phyloP scores from a whole-genome alignment of 2,888 invertebrate genomes.

The Drosophila lutescens region DNA sequence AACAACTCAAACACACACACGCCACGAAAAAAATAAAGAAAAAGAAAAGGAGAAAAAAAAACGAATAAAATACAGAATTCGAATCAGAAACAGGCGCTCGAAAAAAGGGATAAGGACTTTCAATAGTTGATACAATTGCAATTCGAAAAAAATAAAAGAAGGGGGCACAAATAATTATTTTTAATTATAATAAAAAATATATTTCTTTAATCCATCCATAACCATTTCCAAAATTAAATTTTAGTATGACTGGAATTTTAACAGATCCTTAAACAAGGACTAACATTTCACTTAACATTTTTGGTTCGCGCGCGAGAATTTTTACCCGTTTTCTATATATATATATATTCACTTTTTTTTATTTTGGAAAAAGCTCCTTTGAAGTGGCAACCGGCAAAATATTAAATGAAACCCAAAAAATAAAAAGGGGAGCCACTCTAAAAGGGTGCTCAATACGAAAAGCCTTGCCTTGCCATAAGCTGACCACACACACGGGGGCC shows the following conservation, averaged over 20 bases:
- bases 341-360: background rate
- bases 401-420: conserved; percentile 74
- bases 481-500: conserved; percentile 71
- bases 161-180: background rate
- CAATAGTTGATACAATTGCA: conserved; percentile 38
- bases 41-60: background rate
- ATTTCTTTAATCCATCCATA: too few species aligned
- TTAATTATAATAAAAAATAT: background rate
- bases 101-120: conserved; percentile 1
- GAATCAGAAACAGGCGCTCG: background rate
- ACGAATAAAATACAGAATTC: conserved; percentile 10
- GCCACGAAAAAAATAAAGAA: background rate
- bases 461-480: conserved; percentile 69
- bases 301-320: conserved; percentile 50
- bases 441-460: conserved; percentile 76
- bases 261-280: conserved; percentile 55
- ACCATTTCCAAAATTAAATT: conserved; percentile 1
- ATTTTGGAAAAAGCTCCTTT: conserved; percentile 56
- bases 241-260: conserved; percentile 70
- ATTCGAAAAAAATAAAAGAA: background rate
- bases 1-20: conserved; percentile 32
- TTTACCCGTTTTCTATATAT: conserved; percentile 14
- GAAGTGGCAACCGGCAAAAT: conserved; percentile 74
- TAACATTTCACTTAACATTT: conserved; percentile 78
- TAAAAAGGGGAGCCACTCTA: conserved; percentile 46